phyloP scores from a whole-genome alignment of 2,888 invertebrate species.

The Myathropa florea region DNA sequence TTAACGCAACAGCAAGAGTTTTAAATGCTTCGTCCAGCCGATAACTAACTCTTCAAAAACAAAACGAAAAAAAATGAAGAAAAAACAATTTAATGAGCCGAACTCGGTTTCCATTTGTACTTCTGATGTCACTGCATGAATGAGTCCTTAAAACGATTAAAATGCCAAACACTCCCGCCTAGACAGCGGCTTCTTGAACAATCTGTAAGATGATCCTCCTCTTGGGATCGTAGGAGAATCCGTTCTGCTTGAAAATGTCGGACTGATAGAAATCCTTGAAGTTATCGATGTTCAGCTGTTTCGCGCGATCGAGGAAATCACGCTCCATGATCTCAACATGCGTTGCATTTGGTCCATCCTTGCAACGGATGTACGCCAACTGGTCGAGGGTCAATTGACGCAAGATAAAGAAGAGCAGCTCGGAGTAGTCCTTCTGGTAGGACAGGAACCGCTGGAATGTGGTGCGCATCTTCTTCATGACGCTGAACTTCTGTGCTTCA shows the following conservation, averaged over 20 bases:
- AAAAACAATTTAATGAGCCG: not conserved
- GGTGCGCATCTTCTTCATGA: conserved; percentile 96
- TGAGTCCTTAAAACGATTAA: not conserved
- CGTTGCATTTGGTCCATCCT: conserved; percentile 85
- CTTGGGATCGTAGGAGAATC: conserved; percentile 91
- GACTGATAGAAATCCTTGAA: conserved; percentile 95
- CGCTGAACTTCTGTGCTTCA: conserved; percentile 98
- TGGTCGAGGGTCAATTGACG: conserved; percentile 96
- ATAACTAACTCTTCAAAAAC: conserved; percentile 19
- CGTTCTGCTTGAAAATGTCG: conserved; percentile 92
- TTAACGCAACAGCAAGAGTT: not conserved
- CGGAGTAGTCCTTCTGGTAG: conserved; percentile 97
- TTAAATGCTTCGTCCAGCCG: not conserved
- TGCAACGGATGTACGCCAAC: conserved; percentile 89
- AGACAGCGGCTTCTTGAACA: conserved; percentile 83
- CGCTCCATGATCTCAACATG: conserved; percentile 93
- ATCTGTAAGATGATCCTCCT: conserved; percentile 93
- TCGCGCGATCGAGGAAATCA: conserved; percentile 92
- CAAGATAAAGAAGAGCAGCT: conserved; percentile 95
- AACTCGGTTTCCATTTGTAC: conserved; percentile 45
- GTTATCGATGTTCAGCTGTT: conserved; percentile 94
- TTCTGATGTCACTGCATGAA: conserved; percentile 30
- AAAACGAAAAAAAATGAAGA: conserved; percentile 9
- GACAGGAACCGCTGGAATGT: conserved; percentile 96
- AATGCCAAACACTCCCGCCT: conserved; percentile 14